Conservation (phyloP, 2,888 invertebrate species). For the Autographa gamma region DNA sequence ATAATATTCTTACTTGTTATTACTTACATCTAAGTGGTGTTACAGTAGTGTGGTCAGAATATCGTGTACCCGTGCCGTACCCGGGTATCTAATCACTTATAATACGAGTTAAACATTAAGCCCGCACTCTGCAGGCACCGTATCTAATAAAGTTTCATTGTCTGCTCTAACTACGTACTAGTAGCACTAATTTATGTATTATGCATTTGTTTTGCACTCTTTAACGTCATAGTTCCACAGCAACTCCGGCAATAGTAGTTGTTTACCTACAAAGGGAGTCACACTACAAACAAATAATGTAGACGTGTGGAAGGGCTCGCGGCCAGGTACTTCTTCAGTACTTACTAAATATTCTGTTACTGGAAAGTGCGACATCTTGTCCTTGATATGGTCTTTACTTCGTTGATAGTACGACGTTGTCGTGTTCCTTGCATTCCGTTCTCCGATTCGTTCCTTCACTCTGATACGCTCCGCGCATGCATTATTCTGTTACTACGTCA, state of each 20-base stretch:
- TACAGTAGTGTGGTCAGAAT: conserved; percentile 77
- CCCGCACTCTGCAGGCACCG: conserved; percentile 62
- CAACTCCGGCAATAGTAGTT: conserved; percentile 79
- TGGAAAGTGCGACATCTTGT: conserved; percentile 60
- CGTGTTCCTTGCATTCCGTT: conserved; percentile 74
- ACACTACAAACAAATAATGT: conserved; percentile 71
- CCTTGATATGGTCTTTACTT: conserved; percentile 65
- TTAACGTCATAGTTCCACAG: conserved; percentile 66
- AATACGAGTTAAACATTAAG: conserved; percentile 62
- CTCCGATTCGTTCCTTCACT: conserved; percentile 72
- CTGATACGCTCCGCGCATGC: conserved; percentile 74
- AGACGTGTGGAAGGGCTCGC: conserved; percentile 67
- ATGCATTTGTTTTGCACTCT: conserved; percentile 82
- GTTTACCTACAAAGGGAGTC: conserved; percentile 76
- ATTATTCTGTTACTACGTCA: conserved; percentile 71
- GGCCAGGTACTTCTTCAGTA: conserved; percentile 32
- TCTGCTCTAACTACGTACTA: conserved; percentile 76
- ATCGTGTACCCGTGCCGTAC: conserved; percentile 60
- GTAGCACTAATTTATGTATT: conserved; percentile 84
- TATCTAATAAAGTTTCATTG: conserved; percentile 71
- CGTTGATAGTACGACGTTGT: conserved; percentile 64
- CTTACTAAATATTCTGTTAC: conserved; percentile 46
- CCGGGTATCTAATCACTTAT: conserved; percentile 69
- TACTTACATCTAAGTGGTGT: conserved; percentile 82
- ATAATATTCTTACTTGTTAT: conserved; percentile 64